Evolutionary conservation across 1,140 invertebrate genomes (phyloP).

Genomic region (Delia radicum): DNA sequence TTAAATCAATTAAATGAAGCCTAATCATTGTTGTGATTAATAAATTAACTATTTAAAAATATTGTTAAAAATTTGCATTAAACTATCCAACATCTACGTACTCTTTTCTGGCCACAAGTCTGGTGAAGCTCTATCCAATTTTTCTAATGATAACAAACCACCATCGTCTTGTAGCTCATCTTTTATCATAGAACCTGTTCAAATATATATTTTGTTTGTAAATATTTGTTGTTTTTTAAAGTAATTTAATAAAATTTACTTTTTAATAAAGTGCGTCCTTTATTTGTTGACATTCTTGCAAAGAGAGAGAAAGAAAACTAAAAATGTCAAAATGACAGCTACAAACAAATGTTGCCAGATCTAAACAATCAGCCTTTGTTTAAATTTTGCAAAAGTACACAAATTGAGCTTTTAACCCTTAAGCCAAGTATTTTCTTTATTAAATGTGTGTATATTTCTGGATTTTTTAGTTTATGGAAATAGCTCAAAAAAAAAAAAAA

Average conservation of each 20-base stretch:
- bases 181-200: conserved; percentile 24
- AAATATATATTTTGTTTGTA: neutral
- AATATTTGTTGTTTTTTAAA: neutral
- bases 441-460: too few species aligned
- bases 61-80: too few species aligned
- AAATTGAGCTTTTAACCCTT: too few species aligned
- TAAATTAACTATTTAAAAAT: too few species aligned
- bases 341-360: neutral
- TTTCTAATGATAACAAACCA: conserved; percentile 80
- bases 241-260: conserved; percentile 6
- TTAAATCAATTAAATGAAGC: too few species aligned
- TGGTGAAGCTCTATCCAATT: conserved; percentile 84
- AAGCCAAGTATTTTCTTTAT: too few species aligned
- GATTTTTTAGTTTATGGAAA: too few species aligned
- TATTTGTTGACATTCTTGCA: conserved; percentile 21
- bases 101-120: conserved; percentile 93
- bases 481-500: too few species aligned
- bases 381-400: too few species aligned
- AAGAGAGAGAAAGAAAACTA: neutral
- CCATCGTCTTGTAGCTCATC: conserved; percentile 65
- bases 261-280: conserved; percentile 17
- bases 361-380: too few species aligned
- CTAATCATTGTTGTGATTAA: too few species aligned
- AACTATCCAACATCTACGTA: conserved; percentile 51
- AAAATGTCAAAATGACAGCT: neutral